These are phyloP conservation scores for Callopanchax toddi DNA, from an alignment of 2,113 vertebrate genomes.

Conservation along the genomic window DNA sequence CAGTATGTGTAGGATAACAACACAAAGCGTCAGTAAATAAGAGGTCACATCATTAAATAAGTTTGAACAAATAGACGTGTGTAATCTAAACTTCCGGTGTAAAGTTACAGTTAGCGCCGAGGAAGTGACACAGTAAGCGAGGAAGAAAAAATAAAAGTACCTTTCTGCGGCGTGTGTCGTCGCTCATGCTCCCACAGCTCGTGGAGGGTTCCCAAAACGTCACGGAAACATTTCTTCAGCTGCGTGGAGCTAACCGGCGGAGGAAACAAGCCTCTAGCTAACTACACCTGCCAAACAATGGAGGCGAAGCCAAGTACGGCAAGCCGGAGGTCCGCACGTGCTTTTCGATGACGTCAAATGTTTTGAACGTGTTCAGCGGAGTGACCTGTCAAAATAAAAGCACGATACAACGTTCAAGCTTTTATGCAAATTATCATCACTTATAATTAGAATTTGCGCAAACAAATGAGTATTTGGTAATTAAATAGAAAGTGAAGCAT, in stretches of 20 bases:
- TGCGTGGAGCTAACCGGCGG: constrained; percentile 2
- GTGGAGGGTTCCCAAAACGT: background rate
- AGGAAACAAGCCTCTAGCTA: constrained; percentile 28
- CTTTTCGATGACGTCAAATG: constrained; percentile 56
- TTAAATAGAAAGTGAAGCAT: no score
- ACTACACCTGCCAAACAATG: constrained; percentile 55
- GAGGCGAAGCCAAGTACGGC: constrained; percentile 70
- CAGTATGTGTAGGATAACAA: no score
- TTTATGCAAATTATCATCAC: no score
- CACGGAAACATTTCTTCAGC: background rate
- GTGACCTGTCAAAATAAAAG: background rate
- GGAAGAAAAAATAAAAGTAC: constrained; percentile 17
- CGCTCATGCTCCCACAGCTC: background rate
- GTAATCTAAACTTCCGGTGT: background rate
- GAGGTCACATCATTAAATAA: no score
- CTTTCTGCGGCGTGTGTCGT: background rate
- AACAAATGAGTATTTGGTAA: no score
- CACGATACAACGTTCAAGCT: background rate
- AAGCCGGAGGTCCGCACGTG: constrained; percentile 63
- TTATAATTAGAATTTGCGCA: no score
- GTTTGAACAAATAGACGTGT: no score
- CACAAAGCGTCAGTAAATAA: no score
- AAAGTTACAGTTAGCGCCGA: constrained; percentile 20
- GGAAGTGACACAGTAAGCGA: background rate
- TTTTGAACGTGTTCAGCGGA: background rate